These are phyloP conservation scores for Paedocypris micromegethes DNA, from an alignment of 2,797 vertebrate species.

Conservation along the genomic window DNA sequence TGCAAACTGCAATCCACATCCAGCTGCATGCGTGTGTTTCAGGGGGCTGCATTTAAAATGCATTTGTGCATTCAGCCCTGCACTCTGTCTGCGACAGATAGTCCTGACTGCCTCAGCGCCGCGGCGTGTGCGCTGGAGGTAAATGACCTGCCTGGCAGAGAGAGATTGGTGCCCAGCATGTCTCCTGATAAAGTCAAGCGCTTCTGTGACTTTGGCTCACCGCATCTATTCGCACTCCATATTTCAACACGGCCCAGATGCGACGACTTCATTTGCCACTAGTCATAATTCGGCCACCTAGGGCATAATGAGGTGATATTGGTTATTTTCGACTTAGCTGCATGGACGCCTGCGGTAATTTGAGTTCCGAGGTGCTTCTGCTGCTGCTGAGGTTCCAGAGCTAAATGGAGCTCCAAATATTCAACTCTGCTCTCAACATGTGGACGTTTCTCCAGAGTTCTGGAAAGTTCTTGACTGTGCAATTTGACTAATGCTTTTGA, in stretches of 20 bases:
- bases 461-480: slow-evolving; percentile 39
- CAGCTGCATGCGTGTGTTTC: slow-evolving; percentile 25
- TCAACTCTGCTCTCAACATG: slow-evolving; percentile 13
- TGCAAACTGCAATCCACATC: slow-evolving; percentile 31
- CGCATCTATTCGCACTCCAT: slow-evolving; percentile 49
- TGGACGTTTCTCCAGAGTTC: slow-evolving; percentile 38
- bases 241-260: slow-evolving; percentile 46
- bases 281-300: slow-evolving; percentile 53
- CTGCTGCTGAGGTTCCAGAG: slow-evolving; percentile 29
- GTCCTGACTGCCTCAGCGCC: slow-evolving; percentile 43
- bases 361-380: slow-evolving; percentile 25
- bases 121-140: slow-evolving; percentile 48
- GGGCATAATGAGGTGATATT: slow-evolving; percentile 49
- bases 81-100: slow-evolving; percentile 50
- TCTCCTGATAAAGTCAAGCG: slow-evolving; percentile 53
- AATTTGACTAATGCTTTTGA: slow-evolving; percentile 45
- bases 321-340: slow-evolving; percentile 46
- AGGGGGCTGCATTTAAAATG: slow-evolving; percentile 43
- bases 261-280: slow-evolving; percentile 54
- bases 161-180: slow-evolving; percentile 54
- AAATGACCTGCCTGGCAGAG: slow-evolving; percentile 54
- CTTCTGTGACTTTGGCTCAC: slow-evolving; percentile 36
- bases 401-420: slow-evolving; percentile 30
- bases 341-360: slow-evolving; percentile 47
- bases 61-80: slow-evolving; percentile 48